phyloP scores from a whole-genome alignment of 1,140 invertebrate genomes.

The Oppia nitens region DNA sequence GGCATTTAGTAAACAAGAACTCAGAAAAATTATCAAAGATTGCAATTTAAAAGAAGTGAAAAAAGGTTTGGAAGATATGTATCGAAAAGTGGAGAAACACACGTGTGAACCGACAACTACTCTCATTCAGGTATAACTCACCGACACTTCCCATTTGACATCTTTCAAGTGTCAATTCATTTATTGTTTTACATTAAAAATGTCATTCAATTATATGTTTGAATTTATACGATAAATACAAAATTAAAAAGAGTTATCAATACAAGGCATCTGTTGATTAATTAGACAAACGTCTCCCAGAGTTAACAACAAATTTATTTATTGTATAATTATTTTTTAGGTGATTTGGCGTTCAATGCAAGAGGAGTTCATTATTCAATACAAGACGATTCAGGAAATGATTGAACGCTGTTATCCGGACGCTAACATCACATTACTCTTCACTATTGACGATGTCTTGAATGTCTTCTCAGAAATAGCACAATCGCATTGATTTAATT shows the following conservation, averaged over 20 bases:
- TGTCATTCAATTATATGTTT: not conserved
- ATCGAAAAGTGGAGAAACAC: constrained; percentile 89
- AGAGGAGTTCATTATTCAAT: constrained; percentile 93
- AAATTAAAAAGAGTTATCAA: too few species aligned
- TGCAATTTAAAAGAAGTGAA: constrained; percentile 89
- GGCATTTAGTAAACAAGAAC: constrained; percentile 90
- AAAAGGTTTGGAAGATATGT: constrained; percentile 81
- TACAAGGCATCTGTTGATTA: not conserved
- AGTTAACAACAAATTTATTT: not conserved
- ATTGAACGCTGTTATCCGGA: constrained; percentile 93
- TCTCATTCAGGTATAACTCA: constrained; percentile 53
- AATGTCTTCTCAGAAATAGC: constrained; percentile 97
- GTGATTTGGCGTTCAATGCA: constrained; percentile 99
- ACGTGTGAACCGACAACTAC: constrained; percentile 77
- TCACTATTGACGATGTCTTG: constrained; percentile 88
- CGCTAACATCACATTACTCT: constrained; percentile 82
- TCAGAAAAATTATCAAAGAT: constrained; percentile 83
- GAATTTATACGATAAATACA: not conserved
- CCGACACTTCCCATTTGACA: too few species aligned
- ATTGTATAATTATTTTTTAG: constrained; percentile 31
- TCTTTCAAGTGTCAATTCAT: too few species aligned
- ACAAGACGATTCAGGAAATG: constrained; percentile 79
- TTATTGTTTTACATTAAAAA: not conserved
- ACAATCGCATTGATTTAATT: constrained; percentile 53
- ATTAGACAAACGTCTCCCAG: not conserved